Evolutionary conservation across 2,113 vertebrate genomes (phyloP).

Genomic region (Ovis canadensis): DNA sequence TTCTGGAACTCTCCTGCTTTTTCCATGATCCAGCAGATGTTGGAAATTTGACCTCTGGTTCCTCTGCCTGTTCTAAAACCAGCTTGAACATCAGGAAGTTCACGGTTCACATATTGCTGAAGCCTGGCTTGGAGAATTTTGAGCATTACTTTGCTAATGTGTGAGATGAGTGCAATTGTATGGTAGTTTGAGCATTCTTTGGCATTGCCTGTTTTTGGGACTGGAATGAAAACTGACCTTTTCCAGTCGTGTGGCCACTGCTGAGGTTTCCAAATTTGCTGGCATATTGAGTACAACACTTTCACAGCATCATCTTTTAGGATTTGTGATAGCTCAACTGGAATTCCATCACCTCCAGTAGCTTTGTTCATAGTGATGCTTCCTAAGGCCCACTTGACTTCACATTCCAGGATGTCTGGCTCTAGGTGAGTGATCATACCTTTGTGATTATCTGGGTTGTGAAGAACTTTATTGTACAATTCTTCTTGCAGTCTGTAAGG

Average conservation of each 20-base stretch:
- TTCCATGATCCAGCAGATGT: neutral
- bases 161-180: neutral
- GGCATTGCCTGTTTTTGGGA: neutral
- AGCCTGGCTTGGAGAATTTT: neutral
- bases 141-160: neutral
- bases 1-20: neutral
- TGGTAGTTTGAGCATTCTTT: neutral
- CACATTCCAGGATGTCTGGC: neutral
- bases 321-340: neutral
- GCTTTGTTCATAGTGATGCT: neutral
- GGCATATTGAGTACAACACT: neutral
- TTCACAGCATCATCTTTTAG: neutral
- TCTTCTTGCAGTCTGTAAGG: neutral
- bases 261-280: neutral
- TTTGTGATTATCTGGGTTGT: accelerated
- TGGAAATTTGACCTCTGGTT: neutral
- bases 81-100: neutral
- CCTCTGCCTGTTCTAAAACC: neutral
- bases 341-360: neutral
- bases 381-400: neutral
- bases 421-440: neutral
- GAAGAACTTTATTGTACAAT: neutral
- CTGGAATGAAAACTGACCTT: neutral
- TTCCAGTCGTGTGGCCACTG: neutral
- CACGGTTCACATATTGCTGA: accelerated